These are phyloP conservation scores for Ptychobarbus kaznakovi DNA, from an alignment of 2,797 vertebrate genomes.

Conservation along the genomic window DNA sequence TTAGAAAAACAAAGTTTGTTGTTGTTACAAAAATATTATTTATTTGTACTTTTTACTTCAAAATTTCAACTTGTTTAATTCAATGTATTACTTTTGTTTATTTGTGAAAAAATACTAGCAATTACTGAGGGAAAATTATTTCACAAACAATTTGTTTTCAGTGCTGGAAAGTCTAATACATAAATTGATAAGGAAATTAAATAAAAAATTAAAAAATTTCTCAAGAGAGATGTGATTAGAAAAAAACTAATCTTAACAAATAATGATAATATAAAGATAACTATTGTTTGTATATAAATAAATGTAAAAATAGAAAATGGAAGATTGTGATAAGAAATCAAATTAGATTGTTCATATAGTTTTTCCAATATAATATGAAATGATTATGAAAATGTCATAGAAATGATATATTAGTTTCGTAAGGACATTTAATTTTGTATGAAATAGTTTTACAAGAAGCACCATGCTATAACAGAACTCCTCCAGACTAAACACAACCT, in stretches of 20 bases:
- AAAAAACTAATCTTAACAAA: background rate
- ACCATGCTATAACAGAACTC: slow-evolving; percentile 47
- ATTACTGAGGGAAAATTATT: background rate
- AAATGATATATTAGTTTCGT: background rate
- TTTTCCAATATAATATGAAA: background rate
- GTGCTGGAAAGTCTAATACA: background rate
- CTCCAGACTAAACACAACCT: slow-evolving; percentile 58
- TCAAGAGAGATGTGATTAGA: background rate
- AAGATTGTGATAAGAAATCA: background rate
- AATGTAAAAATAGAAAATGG: background rate
- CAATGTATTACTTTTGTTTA: too few relatives aligned
- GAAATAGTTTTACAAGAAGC: slow-evolving; percentile 46
- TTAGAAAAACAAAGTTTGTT: background rate
- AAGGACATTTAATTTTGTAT: background rate
- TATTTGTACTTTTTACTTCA: too few relatives aligned
- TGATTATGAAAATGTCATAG: background rate
- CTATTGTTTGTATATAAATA: background rate
- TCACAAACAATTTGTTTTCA: background rate
- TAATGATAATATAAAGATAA: background rate
- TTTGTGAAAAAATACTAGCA: background rate
- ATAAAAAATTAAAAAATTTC: background rate
- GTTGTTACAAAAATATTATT: background rate
- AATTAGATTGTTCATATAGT: background rate
- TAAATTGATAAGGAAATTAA: background rate
- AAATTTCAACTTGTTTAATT: too few relatives aligned